Percentiles rank a stretch among this genome's conserved stretches.
These are phyloP conservation scores for Aphaenogaster ashmeadi DNA, from an alignment of 1,140 invertebrate species.

Conservation along the genomic window DNA sequence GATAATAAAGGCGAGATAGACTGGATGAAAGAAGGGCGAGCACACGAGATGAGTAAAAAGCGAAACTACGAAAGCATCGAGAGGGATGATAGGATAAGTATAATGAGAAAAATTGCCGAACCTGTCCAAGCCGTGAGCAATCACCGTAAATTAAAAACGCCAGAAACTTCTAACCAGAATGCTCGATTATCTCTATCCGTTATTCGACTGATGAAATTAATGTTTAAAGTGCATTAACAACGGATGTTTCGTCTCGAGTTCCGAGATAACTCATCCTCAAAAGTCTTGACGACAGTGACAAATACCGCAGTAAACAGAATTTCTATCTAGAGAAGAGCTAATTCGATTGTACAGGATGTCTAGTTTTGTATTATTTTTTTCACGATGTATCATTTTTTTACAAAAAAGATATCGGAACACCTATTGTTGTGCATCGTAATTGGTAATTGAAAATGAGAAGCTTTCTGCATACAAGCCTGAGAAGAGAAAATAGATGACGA, in stretches of 20 bases:
- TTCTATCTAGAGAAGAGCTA: conserved; percentile 8
- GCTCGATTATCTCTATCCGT: conserved; percentile 30
- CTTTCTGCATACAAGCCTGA: background rate
- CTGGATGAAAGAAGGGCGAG: background rate
- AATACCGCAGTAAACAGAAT: conserved; percentile 8
- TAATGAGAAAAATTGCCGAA: conserved; percentile 53
- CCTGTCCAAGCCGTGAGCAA: conserved; percentile 4
- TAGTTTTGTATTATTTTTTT: conserved; percentile 10
- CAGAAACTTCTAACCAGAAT: background rate
- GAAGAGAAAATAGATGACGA: background rate
- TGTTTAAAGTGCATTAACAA: conserved; percentile 31
- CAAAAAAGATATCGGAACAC: background rate
- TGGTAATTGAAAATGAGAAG: background rate
- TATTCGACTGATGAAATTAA: conserved; percentile 18
- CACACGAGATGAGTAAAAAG: conserved; percentile 1
- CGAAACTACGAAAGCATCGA: background rate
- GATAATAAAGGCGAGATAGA: conserved; percentile 52
- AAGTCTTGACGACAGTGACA: background rate
- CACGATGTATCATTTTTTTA: background rate
- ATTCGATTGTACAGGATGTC: background rate
- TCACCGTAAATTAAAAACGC: conserved; percentile 10
- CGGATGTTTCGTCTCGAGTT: conserved; percentile 6
- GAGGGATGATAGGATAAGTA: conserved; percentile 27
- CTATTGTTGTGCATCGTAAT: background rate
- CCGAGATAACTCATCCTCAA: background rate